Evolutionary conservation across 2,113 vertebrate species (phyloP).

Genomic region (Lathamus discolor): DNA sequence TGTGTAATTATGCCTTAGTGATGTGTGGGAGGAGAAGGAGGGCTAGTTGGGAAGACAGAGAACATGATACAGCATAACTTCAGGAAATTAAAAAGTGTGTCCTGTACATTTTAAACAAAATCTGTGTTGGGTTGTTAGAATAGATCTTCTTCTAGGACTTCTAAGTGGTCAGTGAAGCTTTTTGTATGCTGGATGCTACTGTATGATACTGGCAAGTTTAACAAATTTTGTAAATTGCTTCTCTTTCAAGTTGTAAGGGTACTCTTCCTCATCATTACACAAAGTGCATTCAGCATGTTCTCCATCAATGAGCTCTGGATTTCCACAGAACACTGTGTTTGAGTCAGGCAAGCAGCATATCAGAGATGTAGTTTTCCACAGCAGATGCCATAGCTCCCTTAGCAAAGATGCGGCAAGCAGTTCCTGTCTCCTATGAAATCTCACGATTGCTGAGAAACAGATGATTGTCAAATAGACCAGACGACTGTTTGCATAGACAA

Average conservation of each 20-base stretch:
- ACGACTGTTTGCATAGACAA: not conserved
- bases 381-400: not conserved
- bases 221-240: not conserved
- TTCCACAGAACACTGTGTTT: not conserved
- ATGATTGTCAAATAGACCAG: not conserved
- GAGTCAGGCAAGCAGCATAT: not conserved
- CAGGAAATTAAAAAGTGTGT: not conserved
- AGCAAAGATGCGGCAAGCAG: not conserved
- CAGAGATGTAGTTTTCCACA: not conserved
- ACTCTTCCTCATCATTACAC: not conserved
- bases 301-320: not conserved
- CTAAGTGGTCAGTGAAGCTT: not conserved
- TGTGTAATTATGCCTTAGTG: not conserved
- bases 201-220: not conserved
- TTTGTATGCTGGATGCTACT: not conserved
- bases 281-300: not conserved
- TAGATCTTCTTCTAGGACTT: not conserved
- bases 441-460: not conserved
- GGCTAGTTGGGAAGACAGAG: not conserved
- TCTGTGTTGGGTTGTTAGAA: not conserved
- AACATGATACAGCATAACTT: accelerated
- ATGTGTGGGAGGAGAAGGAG: not conserved
- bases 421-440: not conserved
- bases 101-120: not conserved
- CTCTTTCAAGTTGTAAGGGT: not conserved